These are phyloP conservation scores for Dicrurus megarhynchus DNA, from an alignment of 2,113 vertebrate species.

Conservation along the genomic window DNA sequence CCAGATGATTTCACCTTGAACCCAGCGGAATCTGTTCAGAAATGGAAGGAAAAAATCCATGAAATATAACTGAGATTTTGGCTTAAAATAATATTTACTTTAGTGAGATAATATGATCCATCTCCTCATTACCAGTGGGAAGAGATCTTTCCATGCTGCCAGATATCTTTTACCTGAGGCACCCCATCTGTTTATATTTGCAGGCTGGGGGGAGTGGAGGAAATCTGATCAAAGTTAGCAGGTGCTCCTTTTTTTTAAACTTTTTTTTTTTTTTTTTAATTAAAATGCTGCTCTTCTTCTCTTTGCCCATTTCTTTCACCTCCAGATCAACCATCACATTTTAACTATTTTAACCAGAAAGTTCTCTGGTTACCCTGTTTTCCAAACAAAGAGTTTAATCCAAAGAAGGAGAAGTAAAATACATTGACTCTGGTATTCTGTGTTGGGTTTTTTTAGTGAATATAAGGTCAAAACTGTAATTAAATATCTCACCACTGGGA, in stretches of 20 bases:
- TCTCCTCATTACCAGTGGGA: constrained; percentile 39
- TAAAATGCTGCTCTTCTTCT: constrained; percentile 31
- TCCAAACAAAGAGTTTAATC: not conserved
- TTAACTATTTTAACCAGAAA: constrained; percentile 18
- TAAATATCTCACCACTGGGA: constrained; percentile 37
- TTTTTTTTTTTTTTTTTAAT: not conserved
- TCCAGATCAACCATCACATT: constrained; percentile 18
- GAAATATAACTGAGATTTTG: constrained; percentile 4
- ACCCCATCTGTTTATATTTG: constrained; percentile 60
- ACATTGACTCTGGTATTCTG: not conserved
- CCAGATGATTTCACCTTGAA: not conserved
- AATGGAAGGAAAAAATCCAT: not conserved
- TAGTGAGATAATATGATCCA: constrained; percentile 19
- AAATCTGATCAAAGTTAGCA: constrained; percentile 62
- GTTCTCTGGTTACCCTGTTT: not conserved
- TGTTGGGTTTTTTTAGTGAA: not conserved
- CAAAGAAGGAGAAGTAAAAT: not conserved
- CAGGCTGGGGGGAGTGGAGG: constrained; percentile 10
- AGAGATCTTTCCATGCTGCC: constrained; percentile 13
- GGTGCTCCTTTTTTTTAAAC: not conserved
- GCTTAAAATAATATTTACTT: constrained; percentile 49
- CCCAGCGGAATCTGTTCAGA: not conserved
- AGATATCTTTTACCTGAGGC: constrained; percentile 43
- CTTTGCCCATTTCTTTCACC: constrained; percentile 28
- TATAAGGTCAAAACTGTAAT: constrained; percentile 47